Base-by-base conservation (phyloP, 2,888 invertebrate species). In the Hyles lineata region DNA sequence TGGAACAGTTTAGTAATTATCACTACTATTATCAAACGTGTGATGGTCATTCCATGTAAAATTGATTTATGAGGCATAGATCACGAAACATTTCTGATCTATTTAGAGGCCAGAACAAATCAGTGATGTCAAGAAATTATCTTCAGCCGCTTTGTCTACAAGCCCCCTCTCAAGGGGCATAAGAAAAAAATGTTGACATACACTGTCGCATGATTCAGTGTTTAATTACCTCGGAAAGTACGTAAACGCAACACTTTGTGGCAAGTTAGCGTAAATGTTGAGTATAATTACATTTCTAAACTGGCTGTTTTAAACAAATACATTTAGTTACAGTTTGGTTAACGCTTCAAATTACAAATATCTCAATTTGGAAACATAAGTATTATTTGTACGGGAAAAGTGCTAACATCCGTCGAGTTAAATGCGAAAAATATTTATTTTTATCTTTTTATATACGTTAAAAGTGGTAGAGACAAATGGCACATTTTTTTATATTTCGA, bases 171-270 rank as follows among this genome's bases (percentile, higher is more conserved):
- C n/a, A n/a, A n/a, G 55, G 19, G 55, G 55, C 19, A 1, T 17
- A n/a, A n/a, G 5, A 19, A 55, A n/a, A 55, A n/a, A 62, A 32
- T 62, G n/a, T 62, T 62, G 62, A 32, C 62, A 62, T 9, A 35
- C 43, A 21, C 43, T 63, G 63, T 11, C 63, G 11, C 21, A 11
- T 1, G n/a, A 43, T 11, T 21, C 21, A 43, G 35, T 63, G 35
- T 63, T 69, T 43, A 72, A 72, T 72, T 69, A 72, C 59, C 67
- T 67, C 58, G n/a, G 23, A 69, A 67, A 69, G 43, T 69, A 32
- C 59, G 35, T 60, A 59, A 72, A 72, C 71, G 21, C 69, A 59
- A 72, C 72, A 69, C 32, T 67, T 60, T 71, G 72, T 69, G 72
- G 43, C 72, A 72, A 25, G 67, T 69, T 43, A 29, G 67, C 50